These are phyloP conservation scores for Drosophila kepulauana DNA, from an alignment of 1,140 invertebrate genomes.

Conservation along the genomic window DNA sequence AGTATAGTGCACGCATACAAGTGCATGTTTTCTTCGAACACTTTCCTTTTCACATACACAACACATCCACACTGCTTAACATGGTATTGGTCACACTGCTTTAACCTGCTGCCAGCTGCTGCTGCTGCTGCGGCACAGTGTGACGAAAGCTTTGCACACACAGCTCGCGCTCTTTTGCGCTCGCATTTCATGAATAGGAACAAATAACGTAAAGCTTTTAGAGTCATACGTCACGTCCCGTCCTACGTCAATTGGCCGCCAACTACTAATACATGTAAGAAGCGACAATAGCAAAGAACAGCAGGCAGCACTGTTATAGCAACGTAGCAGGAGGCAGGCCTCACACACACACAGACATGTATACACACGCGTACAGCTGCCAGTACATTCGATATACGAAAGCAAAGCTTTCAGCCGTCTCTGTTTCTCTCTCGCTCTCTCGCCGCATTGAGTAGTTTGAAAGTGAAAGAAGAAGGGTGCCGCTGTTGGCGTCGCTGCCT, in stretches of 20 bases:
- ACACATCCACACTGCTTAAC: constrained; percentile 35
- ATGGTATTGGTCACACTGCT: constrained; percentile 35
- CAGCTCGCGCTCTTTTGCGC: constrained; percentile 39
- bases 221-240: constrained; percentile 69
- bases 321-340: constrained; percentile 56
- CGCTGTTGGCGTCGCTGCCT: constrained; percentile 30
- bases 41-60: constrained; percentile 60
- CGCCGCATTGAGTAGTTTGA: constrained; percentile 60
- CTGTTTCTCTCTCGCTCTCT: constrained; percentile 49
- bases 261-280: constrained; percentile 51
- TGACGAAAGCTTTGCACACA: constrained; percentile 31
- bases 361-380: background rate
- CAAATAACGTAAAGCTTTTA: constrained; percentile 46
- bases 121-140: constrained; percentile 24
- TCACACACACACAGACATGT: constrained; percentile 33
- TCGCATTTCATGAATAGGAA: constrained; percentile 39
- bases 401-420: constrained; percentile 51
- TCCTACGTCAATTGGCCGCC: constrained; percentile 74
- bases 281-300: constrained; percentile 19
- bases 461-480: constrained; percentile 79
- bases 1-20: constrained; percentile 36
- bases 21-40: constrained; percentile 58
- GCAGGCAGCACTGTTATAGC: constrained; percentile 7
- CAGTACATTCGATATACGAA: constrained; percentile 26
- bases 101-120: constrained; percentile 26